Percentiles rank a stretch among this genome's conserved stretches.
Conservation (phyloP, 2,797 vertebrate genomes). For the Gallinago nigripennis region DNA sequence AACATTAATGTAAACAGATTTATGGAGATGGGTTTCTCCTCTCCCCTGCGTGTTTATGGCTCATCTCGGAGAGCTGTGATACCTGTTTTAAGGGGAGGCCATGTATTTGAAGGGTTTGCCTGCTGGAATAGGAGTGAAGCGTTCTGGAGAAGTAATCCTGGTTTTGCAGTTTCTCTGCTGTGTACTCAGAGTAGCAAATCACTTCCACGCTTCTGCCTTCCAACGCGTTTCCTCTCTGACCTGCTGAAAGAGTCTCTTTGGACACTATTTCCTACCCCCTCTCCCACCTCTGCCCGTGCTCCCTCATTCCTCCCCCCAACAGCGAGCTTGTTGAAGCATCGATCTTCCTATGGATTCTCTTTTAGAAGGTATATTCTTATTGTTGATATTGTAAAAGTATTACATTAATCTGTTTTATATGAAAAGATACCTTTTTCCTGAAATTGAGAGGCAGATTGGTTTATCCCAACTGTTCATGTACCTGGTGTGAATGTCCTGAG, state of each 20-base stretch:
- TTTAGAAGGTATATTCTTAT: neutral
- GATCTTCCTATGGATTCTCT: neutral
- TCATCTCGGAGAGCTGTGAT: neutral
- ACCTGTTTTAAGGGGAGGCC: neutral
- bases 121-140: neutral
- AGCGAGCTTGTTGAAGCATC: neutral
- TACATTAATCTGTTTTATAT: neutral
- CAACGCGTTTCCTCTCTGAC: neutral
- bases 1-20: neutral
- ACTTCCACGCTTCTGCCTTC: neutral
- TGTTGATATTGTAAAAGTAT: neutral
- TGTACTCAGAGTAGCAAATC: neutral
- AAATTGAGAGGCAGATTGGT: neutral
- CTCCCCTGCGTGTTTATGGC: neutral
- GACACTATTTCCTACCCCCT: neutral
- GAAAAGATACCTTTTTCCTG: neutral
- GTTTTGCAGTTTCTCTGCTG: neutral
- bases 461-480: rapidly evolving
- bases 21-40: neutral
- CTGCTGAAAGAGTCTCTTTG: neutral
- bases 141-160: neutral
- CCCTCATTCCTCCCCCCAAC: neutral
- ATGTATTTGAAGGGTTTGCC: neutral
- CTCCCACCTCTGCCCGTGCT: neutral
- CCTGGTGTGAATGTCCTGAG: neutral